Conservation (phyloP, 2,113 vertebrate genomes). For the Procavia capensis region DNA sequence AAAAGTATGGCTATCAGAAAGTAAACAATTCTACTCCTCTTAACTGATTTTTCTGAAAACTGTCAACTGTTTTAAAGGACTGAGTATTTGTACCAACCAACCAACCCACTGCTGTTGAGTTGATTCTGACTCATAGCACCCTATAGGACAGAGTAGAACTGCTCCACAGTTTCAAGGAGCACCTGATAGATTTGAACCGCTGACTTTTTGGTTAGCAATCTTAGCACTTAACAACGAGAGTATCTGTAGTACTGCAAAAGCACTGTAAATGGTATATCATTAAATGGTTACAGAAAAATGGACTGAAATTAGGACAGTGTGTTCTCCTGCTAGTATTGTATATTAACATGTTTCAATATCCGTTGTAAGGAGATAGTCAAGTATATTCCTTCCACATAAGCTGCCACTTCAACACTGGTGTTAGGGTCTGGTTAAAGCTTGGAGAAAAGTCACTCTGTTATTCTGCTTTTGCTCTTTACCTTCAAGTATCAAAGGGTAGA, state of each 20-base stretch:
- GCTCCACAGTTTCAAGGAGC: too few relatives aligned
- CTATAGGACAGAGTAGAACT: too few relatives aligned
- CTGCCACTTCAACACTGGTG: not conserved
- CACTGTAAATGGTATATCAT: not conserved
- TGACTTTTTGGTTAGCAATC: too few relatives aligned
- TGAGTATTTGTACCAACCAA: not conserved
- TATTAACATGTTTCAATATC: conserved; percentile 15
- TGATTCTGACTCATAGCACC: too few relatives aligned
- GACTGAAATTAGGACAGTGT: not conserved
- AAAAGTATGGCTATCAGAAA: conserved; percentile 34
- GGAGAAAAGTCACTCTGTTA: not conserved
- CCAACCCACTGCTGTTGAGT: too few relatives aligned
- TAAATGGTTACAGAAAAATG: not conserved
- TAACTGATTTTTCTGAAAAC: conserved; percentile 23
- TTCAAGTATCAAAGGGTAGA: not conserved
- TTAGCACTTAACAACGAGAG: too few relatives aligned
- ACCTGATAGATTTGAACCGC: too few relatives aligned
- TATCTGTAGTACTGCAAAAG: not conserved
- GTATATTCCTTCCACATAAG: not conserved
- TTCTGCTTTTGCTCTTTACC: conserved; percentile 26
- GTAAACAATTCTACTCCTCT: conserved; percentile 58
- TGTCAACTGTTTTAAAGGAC: not conserved
- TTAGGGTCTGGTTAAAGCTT: not conserved
- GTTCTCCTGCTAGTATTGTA: not conserved
- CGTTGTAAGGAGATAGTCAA: not conserved